Base-by-base conservation (phyloP, 2,113 vertebrate species). In the Indicator maculatus region DNA sequence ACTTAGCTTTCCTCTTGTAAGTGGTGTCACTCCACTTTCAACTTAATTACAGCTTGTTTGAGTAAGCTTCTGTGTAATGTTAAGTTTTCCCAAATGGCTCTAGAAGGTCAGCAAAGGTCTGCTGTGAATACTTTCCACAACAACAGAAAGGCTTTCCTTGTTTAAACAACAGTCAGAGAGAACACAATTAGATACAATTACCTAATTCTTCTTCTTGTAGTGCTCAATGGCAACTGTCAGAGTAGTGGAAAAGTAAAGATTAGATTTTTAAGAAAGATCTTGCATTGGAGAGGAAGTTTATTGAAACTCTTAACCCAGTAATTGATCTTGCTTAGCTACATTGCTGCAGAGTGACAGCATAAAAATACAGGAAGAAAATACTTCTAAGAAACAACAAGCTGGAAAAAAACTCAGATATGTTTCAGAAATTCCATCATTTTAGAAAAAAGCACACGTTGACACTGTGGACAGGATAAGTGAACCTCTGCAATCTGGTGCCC, bases 41-140 rank as follows among this genome's bases (percentile, higher is more conserved):
- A 98, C 97, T 98, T 98, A 98, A 98, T 98, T 98, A 98, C 95
- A 96, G 96, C 97, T 97, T 98, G 97, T 98, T 98, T 98, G 96
- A 97, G 96, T 97, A 98, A 98, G 97, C 97, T 97, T 97, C 97
- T 98, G 97, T 93, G 98, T 98, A 97, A 98, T 95, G 95, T 97
- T 97, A 98, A 88, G 87, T 98, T 97, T 97, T 97, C 97, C 91
- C 97, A 98, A 98, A 98, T 74, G 98, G 97, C 97, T 97, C 95
- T 95, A 97, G 96, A 97, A 98, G 98, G 97, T 98, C 98, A 98
- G 98, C 97, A 98, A 98, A 97, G 98, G 97, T 97, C 98, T 98
- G 97, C 97, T 98, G 97, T 98, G 96, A 95, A 95, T 97, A 89
- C 93, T 92, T 96, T 94, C 65, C 58, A 90, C 76, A 95, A 96